phyloP scores from a whole-genome alignment of 1,140 invertebrate genomes.

The Hycleus cichorii region DNA sequence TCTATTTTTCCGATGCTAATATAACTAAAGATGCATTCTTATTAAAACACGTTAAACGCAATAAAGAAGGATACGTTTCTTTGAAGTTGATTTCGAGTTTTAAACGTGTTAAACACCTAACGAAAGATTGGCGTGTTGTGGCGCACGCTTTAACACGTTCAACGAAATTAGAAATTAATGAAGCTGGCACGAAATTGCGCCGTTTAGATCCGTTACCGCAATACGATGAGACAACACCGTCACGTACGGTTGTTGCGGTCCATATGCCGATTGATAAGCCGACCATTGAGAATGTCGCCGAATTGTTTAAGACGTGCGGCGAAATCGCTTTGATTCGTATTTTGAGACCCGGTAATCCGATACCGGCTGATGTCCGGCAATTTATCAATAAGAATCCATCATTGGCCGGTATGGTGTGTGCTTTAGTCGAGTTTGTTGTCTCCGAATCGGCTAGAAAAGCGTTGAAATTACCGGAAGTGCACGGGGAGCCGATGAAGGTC shows the following conservation, averaged over 20 bases:
- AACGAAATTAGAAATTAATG: slow-evolving; percentile 80
- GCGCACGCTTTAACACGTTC: slow-evolving; percentile 74
- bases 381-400: slow-evolving; percentile 87
- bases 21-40: slow-evolving; percentile 93
- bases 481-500: slow-evolving; percentile 41
- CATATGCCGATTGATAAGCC: slow-evolving; percentile 76
- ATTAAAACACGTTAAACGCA: slow-evolving; percentile 86
- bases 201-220: slow-evolving; percentile 76
- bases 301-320: slow-evolving; percentile 78
- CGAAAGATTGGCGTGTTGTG: slow-evolving; percentile 88
- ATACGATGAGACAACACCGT: slow-evolving; percentile 85
- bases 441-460: slow-evolving; percentile 77
- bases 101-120: slow-evolving; percentile 85
- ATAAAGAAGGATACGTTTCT: slow-evolving; percentile 92
- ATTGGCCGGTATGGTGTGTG: slow-evolving; percentile 73
- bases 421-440: slow-evolving; percentile 82
- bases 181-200: slow-evolving; percentile 83
- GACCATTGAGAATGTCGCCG: slow-evolving; percentile 79
- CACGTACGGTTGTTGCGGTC: slow-evolving; percentile 81
- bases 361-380: slow-evolving; percentile 80
- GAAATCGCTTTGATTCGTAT: slow-evolving; percentile 83
- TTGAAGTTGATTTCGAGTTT: slow-evolving; percentile 90
- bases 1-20: slow-evolving; percentile 91
- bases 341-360: slow-evolving; percentile 74
- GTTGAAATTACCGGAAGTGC: slow-evolving; percentile 47